Evolutionary conservation across 2,797 vertebrate species (phyloP).

Genomic region (Schizopygopsis pylzovi): DNA sequence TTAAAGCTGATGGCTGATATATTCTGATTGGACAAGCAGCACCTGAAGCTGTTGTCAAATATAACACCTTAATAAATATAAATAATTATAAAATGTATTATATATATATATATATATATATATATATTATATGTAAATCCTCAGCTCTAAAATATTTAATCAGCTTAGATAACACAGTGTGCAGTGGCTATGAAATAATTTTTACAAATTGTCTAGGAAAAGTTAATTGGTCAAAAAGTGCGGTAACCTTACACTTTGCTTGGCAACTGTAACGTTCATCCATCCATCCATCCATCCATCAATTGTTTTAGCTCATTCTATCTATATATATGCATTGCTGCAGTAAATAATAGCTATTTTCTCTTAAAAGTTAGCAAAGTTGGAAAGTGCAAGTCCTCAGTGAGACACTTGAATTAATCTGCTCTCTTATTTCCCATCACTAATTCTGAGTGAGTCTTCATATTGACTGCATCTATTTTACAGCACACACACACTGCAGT

Average conservation of each 20-base stretch:
- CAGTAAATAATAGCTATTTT: conserved; percentile 9
- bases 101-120: neutral
- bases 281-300: neutral
- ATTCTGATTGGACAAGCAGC: neutral
- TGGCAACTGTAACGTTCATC: neutral
- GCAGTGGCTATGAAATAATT: neutral
- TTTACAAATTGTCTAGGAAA: neutral
- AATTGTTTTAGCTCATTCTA: neutral
- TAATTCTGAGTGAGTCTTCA: conserved; percentile 21
- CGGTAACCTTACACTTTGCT: neutral
- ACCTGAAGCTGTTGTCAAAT: neutral
- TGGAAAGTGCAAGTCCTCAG: conserved; percentile 17
- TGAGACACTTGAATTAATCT: conserved; percentile 39
- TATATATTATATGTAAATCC: neutral
- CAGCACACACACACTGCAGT: conserved; percentile 15
- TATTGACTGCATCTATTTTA: conserved; percentile 23
- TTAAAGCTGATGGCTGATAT: neutral
- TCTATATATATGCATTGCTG: neutral
- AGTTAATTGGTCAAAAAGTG: neutral
- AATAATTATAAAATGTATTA: neutral
- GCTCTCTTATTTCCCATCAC: conserved; percentile 29
- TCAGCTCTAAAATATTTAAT: neutral
- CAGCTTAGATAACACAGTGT: neutral
- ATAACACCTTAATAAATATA: neutral
- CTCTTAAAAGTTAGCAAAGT: conserved; percentile 25